Percentiles rank a stretch among this genome's conserved stretches.
phyloP scores from a whole-genome alignment of 2,113 vertebrate species.

The Romanogobio albipinnatus region DNA sequence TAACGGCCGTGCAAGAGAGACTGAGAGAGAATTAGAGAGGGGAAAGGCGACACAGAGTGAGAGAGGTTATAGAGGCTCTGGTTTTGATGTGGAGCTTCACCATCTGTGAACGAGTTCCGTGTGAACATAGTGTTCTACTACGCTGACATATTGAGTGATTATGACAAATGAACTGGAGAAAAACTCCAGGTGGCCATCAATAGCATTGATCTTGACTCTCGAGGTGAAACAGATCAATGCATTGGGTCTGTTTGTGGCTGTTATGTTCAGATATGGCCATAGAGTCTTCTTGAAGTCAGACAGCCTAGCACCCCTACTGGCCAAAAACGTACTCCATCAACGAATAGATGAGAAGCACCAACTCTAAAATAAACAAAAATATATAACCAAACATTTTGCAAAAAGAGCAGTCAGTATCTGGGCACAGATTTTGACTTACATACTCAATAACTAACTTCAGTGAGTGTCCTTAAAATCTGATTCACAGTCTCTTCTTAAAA shows the following conservation, averaged over 20 bases:
- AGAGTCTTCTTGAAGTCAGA: background rate
- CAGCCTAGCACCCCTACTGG: slow-evolving; percentile 48
- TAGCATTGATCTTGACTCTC: slow-evolving; percentile 75
- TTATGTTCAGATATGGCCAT: slow-evolving; percentile 58
- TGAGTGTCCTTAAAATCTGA: background rate
- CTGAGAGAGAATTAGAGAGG: slow-evolving; percentile 59
- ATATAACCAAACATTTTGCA: background rate
- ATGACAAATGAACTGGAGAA: slow-evolving; percentile 77
- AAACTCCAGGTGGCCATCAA: slow-evolving; percentile 72
- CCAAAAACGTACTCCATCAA: slow-evolving; percentile 34
- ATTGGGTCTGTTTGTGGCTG: slow-evolving; percentile 63
- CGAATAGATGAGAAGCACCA: background rate
- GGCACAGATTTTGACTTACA: background rate
- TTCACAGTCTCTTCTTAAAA: background rate
- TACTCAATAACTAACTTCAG: background rate
- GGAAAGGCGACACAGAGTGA: slow-evolving; percentile 39
- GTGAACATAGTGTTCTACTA: slow-evolving; percentile 43
- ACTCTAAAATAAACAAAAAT: background rate
- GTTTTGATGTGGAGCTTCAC: slow-evolving; percentile 70
- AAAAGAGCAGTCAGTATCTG: background rate
- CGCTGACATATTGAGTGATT: slow-evolving; percentile 73
- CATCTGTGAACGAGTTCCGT: slow-evolving; percentile 57
- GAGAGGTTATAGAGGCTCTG: slow-evolving; percentile 47
- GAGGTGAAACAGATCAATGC: slow-evolving; percentile 68
- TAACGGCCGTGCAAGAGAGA: slow-evolving; percentile 65